A percentile compares a stretch with the other conserved stretches of the same genome.
These are phyloP conservation scores for Monochamus alternatus DNA, from an alignment of 2,888 invertebrate species.

Conservation along the genomic window DNA sequence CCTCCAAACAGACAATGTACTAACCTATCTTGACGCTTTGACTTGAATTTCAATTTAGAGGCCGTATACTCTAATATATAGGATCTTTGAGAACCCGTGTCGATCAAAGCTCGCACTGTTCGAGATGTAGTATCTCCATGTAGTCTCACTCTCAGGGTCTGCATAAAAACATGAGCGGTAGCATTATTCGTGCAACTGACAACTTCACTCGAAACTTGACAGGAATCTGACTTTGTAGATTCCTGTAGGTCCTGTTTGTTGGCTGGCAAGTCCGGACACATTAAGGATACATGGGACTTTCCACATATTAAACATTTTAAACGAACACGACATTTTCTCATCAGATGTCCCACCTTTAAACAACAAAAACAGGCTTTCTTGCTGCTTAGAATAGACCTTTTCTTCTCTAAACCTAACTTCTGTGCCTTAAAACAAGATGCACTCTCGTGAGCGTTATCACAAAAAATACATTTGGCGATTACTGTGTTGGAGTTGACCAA, in stretches of 20 bases:
- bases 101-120: too few species aligned
- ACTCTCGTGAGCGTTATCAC: slow-evolving; percentile 40
- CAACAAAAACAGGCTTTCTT: neutral
- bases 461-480: slow-evolving; percentile 34
- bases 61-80: too few species aligned
- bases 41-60: too few species aligned
- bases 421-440: slow-evolving; percentile 42
- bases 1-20: too few species aligned
- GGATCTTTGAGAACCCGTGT: too few species aligned
- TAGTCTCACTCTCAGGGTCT: too few species aligned
- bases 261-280: neutral
- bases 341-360: neutral
- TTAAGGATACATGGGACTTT: neutral
- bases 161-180: too few species aligned
- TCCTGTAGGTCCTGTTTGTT: neutral
- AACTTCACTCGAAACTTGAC: too few species aligned
- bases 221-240: too few species aligned
- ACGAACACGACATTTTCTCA: neutral
- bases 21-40: too few species aligned
- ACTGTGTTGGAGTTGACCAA: slow-evolving; percentile 33
- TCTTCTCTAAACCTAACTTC: slow-evolving; percentile 19
- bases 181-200: too few species aligned
- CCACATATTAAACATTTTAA: neutral
- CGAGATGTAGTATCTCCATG: too few species aligned
- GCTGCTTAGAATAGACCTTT: slow-evolving; percentile 14